These are phyloP conservation scores for Marasmarcha lunaedactyla DNA, from an alignment of 2,888 invertebrate genomes.

Conservation along the genomic window DNA sequence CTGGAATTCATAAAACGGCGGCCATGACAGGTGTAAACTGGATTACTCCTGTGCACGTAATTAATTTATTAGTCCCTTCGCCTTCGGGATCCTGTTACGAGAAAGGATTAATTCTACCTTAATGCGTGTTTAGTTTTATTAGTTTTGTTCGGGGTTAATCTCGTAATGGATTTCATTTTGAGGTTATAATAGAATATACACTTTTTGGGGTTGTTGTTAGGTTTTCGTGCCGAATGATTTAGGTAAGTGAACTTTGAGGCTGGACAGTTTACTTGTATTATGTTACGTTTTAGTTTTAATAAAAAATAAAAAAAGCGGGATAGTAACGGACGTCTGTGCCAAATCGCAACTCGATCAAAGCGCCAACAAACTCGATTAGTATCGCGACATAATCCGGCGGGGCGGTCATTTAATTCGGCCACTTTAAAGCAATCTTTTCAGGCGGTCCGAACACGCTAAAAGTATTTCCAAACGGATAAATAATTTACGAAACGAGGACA, in stretches of 20 bases:
- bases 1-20: too few species aligned
- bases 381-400: slow-evolving; percentile 32
- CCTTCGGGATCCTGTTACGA: slow-evolving; percentile 1
- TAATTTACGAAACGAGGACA: slow-evolving; percentile 69
- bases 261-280: too few species aligned
- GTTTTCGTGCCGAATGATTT: too few species aligned
- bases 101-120: background rate
- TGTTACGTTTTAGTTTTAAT: too few species aligned
- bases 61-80: slow-evolving; percentile 9
- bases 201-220: too few species aligned
- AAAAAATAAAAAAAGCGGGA: too few species aligned
- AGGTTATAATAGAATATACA: too few species aligned
- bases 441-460: slow-evolving; percentile 41
- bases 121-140: too few species aligned
- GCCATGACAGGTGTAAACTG: slow-evolving; percentile 3
- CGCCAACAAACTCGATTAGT: slow-evolving; percentile 9
- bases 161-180: too few species aligned
- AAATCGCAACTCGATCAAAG: background rate
- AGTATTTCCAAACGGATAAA: slow-evolving; percentile 67
- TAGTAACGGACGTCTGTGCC: too few species aligned
- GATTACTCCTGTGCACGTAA: slow-evolving; percentile 9
- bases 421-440: slow-evolving; percentile 57
- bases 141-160: too few species aligned
- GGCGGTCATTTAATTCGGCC: slow-evolving; percentile 50
- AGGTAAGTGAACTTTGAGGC: too few species aligned